Evolutionary conservation across 2,797 vertebrate species (phyloP).

Genomic region (Hydrolagus colliei): DNA sequence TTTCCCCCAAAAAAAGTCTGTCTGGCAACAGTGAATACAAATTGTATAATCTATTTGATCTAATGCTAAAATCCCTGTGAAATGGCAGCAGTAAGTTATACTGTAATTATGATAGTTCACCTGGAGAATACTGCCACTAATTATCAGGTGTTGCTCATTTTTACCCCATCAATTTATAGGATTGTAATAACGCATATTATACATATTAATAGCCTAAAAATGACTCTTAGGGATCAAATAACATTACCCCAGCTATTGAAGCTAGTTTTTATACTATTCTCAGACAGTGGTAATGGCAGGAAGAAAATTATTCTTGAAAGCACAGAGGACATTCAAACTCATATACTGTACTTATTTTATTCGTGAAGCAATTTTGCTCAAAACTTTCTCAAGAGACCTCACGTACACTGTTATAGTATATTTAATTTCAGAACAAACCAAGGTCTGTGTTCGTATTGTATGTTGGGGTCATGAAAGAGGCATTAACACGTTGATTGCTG

Average conservation of each 20-base stretch:
- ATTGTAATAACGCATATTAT: neutral
- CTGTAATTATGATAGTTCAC: neutral
- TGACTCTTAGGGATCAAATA: neutral
- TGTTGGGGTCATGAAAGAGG: neutral
- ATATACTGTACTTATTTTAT: neutral
- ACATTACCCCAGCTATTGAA: neutral
- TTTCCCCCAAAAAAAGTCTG: neutral
- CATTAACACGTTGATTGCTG: conserved; percentile 4
- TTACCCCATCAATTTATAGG: neutral
- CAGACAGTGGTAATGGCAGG: neutral
- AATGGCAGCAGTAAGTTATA: neutral
- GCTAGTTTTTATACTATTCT: neutral
- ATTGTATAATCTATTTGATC: too few species aligned
- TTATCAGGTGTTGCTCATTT: neutral
- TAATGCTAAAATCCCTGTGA: neutral
- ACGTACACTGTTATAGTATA: neutral
- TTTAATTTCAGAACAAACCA: neutral
- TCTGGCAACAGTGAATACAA: neutral
- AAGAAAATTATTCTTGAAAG: neutral
- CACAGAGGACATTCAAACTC: neutral
- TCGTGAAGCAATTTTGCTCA: neutral
- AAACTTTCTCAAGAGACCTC: neutral
- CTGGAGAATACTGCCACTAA: neutral
- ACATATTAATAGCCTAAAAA: neutral
- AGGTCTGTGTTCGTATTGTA: neutral